Percentiles rank a stretch among this genome's conserved stretches.
Evolutionary conservation across 92 coral and sea anemone species (phyloP).

Genomic region (Ricordea florida): DNA sequence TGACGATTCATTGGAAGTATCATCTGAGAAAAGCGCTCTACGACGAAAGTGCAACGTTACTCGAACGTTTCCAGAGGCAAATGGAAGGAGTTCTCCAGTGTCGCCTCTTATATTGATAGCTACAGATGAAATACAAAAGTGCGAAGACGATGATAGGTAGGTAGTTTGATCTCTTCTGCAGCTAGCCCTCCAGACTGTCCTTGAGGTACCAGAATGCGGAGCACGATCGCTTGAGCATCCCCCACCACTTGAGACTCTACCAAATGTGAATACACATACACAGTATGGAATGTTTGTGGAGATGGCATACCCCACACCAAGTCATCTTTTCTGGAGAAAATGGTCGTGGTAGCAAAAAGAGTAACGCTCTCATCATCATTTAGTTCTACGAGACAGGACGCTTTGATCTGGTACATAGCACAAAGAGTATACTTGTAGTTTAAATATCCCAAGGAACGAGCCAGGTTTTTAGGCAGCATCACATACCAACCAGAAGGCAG

Average conservation of each 20-base stretch:
- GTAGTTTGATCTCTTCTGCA: constrained; percentile 7
- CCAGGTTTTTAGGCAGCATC: constrained; percentile 3
- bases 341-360: background rate
- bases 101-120: constrained; percentile 12
- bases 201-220: background rate
- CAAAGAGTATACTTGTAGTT: background rate
- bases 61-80: constrained; percentile 2
- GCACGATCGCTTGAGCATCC: constrained; percentile 2
- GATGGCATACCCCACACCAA: constrained; percentile 12
- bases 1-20: too few species aligned
- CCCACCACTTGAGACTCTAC: background rate
- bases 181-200: background rate
- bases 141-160: constrained; percentile 8
- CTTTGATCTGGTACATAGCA: background rate
- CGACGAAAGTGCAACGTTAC: constrained; percentile 20
- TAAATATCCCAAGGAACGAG: constrained; percentile 2
- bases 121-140: constrained; percentile 4
- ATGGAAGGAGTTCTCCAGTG: background rate
- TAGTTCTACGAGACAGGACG: background rate
- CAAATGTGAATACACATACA: background rate
- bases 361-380: background rate
- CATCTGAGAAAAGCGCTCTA: too few species aligned
- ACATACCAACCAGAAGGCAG: background rate
- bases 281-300: background rate
- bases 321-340: background rate